Evolutionary conservation across 2,888 invertebrate genomes (phyloP).

Genomic region (Bruchidius siliquastri): DNA sequence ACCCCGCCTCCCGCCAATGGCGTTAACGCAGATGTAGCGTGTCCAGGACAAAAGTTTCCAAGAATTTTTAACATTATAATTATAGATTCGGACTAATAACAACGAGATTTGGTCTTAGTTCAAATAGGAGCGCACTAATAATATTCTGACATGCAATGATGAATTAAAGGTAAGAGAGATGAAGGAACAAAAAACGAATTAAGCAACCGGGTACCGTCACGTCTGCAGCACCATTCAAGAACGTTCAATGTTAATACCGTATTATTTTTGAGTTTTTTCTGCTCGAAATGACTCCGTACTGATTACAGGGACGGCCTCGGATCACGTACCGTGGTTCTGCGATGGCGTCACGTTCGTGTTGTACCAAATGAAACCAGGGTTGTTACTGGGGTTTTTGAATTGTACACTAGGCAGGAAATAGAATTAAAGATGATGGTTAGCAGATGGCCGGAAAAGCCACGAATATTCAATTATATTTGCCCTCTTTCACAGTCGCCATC

Average conservation of each 20-base stretch:
- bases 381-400: too few relatives aligned
- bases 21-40: slow-evolving; percentile 24
- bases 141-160: slow-evolving; percentile 27
- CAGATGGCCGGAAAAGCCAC: too few relatives aligned
- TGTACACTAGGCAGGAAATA: too few relatives aligned
- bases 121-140: slow-evolving; percentile 24
- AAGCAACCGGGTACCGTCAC: slow-evolving; percentile 10
- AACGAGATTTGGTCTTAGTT: slow-evolving; percentile 26
- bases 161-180: slow-evolving; percentile 16
- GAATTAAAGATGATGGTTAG: too few relatives aligned
- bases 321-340: not conserved
- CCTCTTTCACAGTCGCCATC: too few relatives aligned
- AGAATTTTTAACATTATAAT: slow-evolving; percentile 24
- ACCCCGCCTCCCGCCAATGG: not conserved
- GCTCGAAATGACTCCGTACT: not conserved
- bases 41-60: slow-evolving; percentile 19
- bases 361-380: too few relatives aligned
- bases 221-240: slow-evolving; percentile 11
- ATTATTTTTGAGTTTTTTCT: not conserved
- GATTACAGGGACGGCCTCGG: not conserved
- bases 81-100: slow-evolving; percentile 26
- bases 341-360: too few relatives aligned
- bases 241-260: slow-evolving; percentile 1
- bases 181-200: slow-evolving; percentile 13
- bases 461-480: too few relatives aligned